Percentiles rank a stretch among this genome's conserved stretches.
Conservation (phyloP, 2,113 vertebrate genomes). For the Malurus melanocephalus region DNA sequence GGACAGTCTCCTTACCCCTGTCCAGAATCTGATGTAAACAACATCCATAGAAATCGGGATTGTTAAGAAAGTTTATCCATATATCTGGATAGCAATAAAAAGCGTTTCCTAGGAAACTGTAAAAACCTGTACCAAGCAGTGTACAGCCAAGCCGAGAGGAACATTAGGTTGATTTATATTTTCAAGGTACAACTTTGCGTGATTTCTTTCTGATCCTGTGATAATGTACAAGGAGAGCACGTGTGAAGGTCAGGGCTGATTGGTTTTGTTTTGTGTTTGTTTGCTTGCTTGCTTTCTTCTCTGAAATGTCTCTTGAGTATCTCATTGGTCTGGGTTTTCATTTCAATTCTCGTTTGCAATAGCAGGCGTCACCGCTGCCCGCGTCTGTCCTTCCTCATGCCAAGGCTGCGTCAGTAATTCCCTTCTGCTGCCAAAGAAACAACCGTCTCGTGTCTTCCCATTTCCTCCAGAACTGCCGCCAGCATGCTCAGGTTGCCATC, state of each 20-base stretch:
- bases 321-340: slow-evolving; percentile 60
- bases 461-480: slow-evolving; percentile 91
- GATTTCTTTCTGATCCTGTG: slow-evolving; percentile 66
- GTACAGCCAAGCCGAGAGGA: slow-evolving; percentile 86
- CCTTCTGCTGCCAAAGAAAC: slow-evolving; percentile 83
- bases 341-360: slow-evolving; percentile 30
- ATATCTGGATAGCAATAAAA: slow-evolving; percentile 90
- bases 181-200: slow-evolving; percentile 76
- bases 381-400: slow-evolving; percentile 30
- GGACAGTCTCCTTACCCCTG: slow-evolving; percentile 76
- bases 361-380: slow-evolving; percentile 29
- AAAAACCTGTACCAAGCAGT: slow-evolving; percentile 88
- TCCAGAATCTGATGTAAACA: slow-evolving; percentile 81
- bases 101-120: slow-evolving; percentile 97
- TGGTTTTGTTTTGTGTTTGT: neutral
- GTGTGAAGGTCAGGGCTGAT: slow-evolving; percentile 44
- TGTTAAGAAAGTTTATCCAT: slow-evolving; percentile 90
- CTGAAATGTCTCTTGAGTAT: slow-evolving; percentile 58
- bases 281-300: slow-evolving; percentile 39
- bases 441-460: slow-evolving; percentile 88
- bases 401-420: slow-evolving; percentile 76
- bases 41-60: slow-evolving; percentile 81
- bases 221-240: slow-evolving; percentile 64
- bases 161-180: slow-evolving; percentile 73
- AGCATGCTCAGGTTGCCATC: slow-evolving; percentile 91